Conservation (phyloP, 2,888 invertebrate species). For the Epinotia bilunana region DNA sequence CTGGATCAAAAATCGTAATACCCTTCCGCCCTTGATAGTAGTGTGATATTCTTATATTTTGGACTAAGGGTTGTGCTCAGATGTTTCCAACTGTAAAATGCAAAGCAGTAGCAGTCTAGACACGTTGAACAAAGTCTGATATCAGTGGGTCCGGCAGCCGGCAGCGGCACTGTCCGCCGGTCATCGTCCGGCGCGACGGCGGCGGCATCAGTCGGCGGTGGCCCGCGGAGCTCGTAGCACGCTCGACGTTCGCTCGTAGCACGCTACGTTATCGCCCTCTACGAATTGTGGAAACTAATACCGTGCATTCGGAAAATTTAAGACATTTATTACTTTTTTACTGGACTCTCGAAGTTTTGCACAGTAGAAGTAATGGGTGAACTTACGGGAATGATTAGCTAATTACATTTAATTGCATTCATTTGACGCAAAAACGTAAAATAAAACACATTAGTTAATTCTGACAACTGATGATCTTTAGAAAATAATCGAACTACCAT, state of each 20-base stretch:
- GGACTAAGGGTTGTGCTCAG: not conserved
- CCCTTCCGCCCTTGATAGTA: too few relatives aligned
- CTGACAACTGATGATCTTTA: not conserved
- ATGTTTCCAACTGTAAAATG: too few relatives aligned
- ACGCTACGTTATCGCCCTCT: constrained; percentile 25
- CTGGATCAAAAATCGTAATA: too few relatives aligned
- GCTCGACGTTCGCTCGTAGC: constrained; percentile 47
- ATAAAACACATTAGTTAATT: not conserved
- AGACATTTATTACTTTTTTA: not conserved
- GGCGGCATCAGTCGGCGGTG: constrained; percentile 53
- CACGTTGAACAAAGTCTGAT: constrained; percentile 1
- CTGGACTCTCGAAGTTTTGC: not conserved
- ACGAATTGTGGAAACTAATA: not conserved
- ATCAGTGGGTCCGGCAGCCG: not conserved
- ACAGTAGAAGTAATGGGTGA: not conserved
- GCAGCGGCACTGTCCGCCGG: constrained; percentile 36
- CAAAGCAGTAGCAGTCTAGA: not conserved
- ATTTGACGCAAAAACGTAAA: not conserved
- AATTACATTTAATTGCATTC: not conserved
- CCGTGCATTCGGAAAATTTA: not conserved
- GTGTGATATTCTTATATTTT: too few relatives aligned
- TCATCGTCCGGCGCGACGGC: constrained; percentile 52
- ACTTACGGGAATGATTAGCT: not conserved
- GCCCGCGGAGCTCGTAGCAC: constrained; percentile 51
- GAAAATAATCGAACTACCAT: not conserved